Evolutionary conservation across 2,797 vertebrate genomes (phyloP).

Genomic region (Arrhamphus sclerolepis): DNA sequence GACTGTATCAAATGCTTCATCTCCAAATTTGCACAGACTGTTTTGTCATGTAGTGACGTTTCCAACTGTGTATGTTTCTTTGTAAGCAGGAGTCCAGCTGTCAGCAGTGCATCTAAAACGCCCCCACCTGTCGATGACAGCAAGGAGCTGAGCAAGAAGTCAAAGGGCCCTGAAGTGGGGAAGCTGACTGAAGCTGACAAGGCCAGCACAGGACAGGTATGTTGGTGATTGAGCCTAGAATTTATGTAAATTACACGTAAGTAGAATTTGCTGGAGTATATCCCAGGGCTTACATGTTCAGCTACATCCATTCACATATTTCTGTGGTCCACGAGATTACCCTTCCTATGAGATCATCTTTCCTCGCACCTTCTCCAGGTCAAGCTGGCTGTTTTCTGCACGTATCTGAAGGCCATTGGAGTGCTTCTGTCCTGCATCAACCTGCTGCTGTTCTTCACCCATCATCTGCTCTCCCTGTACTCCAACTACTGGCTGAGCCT

Average conservation of each 20-base stretch:
- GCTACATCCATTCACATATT: background rate
- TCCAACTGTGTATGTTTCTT: background rate
- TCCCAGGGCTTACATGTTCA: background rate
- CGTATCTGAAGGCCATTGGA: constrained; percentile 94
- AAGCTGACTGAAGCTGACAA: constrained; percentile 91
- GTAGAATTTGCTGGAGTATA: no score
- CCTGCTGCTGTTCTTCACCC: constrained; percentile 87
- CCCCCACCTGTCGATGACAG: constrained; percentile 57
- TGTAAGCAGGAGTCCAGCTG: constrained; percentile 32
- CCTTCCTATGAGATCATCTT: no score
- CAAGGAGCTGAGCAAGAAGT: constrained; percentile 34
- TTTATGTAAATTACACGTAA: no score
- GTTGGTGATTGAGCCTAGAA: constrained; percentile 35
- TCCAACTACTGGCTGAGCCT: constrained; percentile 97
- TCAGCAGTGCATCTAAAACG: constrained; percentile 43
- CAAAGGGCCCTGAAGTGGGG: constrained; percentile 77
- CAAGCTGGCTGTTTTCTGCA: constrained; percentile 89
- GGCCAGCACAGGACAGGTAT: constrained; percentile 90
- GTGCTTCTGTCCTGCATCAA: constrained; percentile 85
- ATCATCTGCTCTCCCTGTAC: constrained; percentile 85
- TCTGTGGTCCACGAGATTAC: background rate
- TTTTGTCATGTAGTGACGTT: background rate
- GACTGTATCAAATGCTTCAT: no score
- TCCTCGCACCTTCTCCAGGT: constrained; percentile 77
- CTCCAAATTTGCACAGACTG: background rate